phyloP scores from a whole-genome alignment of 2,113 vertebrate genomes.

The Strix aluco region DNA sequence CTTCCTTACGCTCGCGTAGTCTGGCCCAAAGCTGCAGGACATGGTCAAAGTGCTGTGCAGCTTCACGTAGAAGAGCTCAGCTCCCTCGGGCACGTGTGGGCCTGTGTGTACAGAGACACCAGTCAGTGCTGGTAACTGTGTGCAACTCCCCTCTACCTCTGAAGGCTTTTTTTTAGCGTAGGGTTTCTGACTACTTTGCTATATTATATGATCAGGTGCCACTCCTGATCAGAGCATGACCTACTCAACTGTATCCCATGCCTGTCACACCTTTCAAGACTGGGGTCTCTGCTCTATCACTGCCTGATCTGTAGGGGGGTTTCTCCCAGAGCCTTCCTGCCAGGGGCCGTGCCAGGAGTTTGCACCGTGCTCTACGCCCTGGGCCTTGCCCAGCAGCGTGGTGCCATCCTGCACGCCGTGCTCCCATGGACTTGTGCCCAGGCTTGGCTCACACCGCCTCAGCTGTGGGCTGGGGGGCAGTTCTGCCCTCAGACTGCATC shows the following conservation, averaged over 20 bases:
- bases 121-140: neutral
- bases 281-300: neutral
- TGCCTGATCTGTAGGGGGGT: rapidly evolving
- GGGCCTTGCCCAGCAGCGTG: neutral
- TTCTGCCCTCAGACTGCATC: neutral
- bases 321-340: neutral
- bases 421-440: neutral
- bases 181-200: neutral
- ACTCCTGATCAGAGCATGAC: neutral
- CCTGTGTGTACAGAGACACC: neutral
- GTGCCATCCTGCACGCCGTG: neutral
- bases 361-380: neutral
- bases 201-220: rapidly evolving
- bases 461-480: neutral
- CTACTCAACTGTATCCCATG: neutral
- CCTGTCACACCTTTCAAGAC: neutral
- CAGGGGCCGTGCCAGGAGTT: neutral
- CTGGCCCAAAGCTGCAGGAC: neutral
- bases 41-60: conserved; percentile 21
- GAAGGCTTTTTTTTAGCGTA: neutral
- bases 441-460: neutral
- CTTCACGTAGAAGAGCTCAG: conserved; percentile 68
- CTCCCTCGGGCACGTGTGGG: neutral
- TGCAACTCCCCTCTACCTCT: neutral
- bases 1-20: rapidly evolving